Percentiles rank a stretch among this genome's conserved stretches.
Evolutionary conservation across 2,888 invertebrate species (phyloP).

Genomic region (Oscheius onirici): DNA sequence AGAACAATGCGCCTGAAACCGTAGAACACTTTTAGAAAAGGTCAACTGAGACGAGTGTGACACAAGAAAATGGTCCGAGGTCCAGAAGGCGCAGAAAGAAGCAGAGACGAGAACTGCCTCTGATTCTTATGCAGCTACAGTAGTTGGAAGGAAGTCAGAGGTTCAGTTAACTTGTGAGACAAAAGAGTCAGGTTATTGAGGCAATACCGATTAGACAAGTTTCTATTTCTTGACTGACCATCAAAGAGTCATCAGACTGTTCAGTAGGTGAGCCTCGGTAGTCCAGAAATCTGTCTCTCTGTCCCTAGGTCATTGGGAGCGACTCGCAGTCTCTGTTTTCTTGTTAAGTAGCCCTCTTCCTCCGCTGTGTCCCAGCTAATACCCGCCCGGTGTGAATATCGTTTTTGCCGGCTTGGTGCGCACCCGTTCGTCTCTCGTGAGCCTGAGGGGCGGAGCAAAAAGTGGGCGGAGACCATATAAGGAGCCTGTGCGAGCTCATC

Average conservation of each 20-base stretch:
- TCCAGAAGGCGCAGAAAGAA: too few species aligned
- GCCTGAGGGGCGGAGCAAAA: constrained; percentile 30
- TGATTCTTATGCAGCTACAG: neutral
- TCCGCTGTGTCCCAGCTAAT: constrained; percentile 1
- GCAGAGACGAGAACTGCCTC: too few species aligned
- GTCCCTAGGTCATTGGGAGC: neutral
- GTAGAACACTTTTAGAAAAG: neutral
- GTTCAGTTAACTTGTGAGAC: neutral
- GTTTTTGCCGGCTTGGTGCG: constrained; percentile 19
- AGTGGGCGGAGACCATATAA: constrained; percentile 32
- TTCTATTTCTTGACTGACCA: neutral
- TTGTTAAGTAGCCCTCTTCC: neutral
- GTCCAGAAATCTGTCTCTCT: neutral
- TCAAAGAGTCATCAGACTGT: too few species aligned
- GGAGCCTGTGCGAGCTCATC: constrained; percentile 9
- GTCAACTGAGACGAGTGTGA: neutral
- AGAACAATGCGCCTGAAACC: too few species aligned
- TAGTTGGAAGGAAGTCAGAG: neutral
- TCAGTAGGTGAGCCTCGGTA: too few species aligned
- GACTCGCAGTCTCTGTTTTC: neutral
- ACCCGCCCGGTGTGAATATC: constrained; percentile 23
- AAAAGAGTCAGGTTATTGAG: neutral
- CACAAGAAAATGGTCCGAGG: too few species aligned
- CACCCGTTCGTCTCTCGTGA: constrained; percentile 15
- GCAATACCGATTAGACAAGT: neutral